Evolutionary conservation across 2,888 invertebrate species (phyloP).

Genomic region (Thysanoteuthis rhombus): DNA sequence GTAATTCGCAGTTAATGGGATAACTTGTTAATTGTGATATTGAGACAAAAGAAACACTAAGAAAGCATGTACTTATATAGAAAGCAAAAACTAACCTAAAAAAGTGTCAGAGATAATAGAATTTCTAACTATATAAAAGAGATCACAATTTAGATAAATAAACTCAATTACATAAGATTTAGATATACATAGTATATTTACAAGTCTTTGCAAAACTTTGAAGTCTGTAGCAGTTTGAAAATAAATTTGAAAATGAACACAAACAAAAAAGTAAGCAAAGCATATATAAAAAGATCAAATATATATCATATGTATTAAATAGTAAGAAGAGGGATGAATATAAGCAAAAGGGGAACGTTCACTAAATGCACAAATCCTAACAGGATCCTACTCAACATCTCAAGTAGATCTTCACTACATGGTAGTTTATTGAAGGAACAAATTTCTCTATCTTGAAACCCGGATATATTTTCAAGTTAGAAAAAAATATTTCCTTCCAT

Average conservation of each 20-base stretch:
- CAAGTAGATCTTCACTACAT: background rate
- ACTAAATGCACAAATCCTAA: background rate
- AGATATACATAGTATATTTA: background rate
- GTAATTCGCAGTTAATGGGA: too few relatives aligned
- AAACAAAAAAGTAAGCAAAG: background rate
- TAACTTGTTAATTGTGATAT: too few relatives aligned
- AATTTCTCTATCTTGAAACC: background rate
- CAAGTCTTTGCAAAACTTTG: constrained; percentile 1
- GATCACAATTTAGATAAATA: background rate
- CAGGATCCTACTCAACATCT: background rate
- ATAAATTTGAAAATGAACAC: background rate
- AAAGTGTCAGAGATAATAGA: background rate
- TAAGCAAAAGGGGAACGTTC: background rate
- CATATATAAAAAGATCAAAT: background rate
- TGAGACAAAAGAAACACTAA: background rate
- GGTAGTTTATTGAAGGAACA: background rate
- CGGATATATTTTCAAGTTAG: background rate
- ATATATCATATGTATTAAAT: background rate
- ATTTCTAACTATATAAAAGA: background rate
- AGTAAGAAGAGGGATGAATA: background rate
- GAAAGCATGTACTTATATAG: background rate
- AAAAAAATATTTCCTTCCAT: background rate
- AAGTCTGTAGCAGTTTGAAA: background rate
- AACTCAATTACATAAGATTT: background rate
- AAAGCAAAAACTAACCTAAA: background rate